Evolutionary conservation across 92 coral and sea anemone genomes (phyloP), one percentile per base, ranked within the genome.

Genomic region (Meandrina meandrites): DNA sequence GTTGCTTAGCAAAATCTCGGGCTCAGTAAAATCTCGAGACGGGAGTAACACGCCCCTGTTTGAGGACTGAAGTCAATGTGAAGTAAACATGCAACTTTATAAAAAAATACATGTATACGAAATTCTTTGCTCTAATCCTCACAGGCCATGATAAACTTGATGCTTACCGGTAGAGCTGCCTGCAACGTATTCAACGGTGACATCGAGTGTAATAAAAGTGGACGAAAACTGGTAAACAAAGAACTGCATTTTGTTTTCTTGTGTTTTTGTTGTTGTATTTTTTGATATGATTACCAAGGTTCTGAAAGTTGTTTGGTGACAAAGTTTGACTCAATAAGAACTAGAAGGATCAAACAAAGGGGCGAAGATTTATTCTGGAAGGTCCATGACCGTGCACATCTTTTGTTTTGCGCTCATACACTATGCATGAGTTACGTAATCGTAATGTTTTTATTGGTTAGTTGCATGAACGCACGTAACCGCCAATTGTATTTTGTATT

Each of bases 161-260:
- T 94, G 83, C 83, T 94, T 47, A 94, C 97, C 3, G 95, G 97
- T 67, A 91, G 92, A 77, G 97, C 97, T 75, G 92, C 80, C 18
- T 74, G 81, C 35, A 88, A 92, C 69, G 91, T 90, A 8, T 94
- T 94, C 75, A 94, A 94, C 64, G 97, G 97, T 18, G 81, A 79
- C 53, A 77, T 94, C 28, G 94, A 94, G 86, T 92, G 78, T 77
- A 86, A 92, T 79, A 88, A 84, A 75, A 84, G 83, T 18, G 97
- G 97, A 54, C 91, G 88, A 48, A 86, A 75, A 34, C 40, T 94
- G 91, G 97, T 94, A 88, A 81, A 93, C 19, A 17, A 32, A 42
- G 37, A 35, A 71, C 19, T 19, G 28, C 45, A 7, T 53, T 66
- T 10, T 24, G 67, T 27, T 11, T 66, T 28, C 34, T 27, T 2